These are phyloP conservation scores for Acomys russatus DNA, from an alignment of 2,797 vertebrate genomes.

Conservation along the genomic window DNA sequence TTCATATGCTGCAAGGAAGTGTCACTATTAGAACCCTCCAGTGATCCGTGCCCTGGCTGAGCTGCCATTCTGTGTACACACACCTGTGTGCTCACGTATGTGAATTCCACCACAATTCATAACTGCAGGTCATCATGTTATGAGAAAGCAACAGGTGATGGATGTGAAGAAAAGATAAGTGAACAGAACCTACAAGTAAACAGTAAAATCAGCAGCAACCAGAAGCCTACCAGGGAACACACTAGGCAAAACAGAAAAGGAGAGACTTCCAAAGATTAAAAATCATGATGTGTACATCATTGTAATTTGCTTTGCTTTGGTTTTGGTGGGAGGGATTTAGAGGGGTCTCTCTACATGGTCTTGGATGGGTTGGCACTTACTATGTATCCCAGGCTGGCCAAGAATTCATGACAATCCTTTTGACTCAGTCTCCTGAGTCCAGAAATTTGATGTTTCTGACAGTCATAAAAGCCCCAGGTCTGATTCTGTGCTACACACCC, in stretches of 20 bases:
- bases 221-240: not conserved
- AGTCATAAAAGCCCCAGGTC: not conserved
- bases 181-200: not conserved
- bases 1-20: not conserved
- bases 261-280: constrained; percentile 27
- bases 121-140: too few relatives aligned
- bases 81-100: not conserved
- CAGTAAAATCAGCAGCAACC: not conserved
- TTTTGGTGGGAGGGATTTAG: not conserved
- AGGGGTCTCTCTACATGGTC: not conserved
- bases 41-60: not conserved
- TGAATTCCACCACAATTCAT: not conserved
- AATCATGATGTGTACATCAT: not conserved
- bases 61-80: not conserved
- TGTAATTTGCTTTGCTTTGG: not conserved
- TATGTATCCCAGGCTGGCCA: not conserved
- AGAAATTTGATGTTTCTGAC: not conserved
- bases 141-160: too few relatives aligned
- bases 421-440: not conserved
- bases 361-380: not conserved
- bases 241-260: not conserved
- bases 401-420: not conserved
- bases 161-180: not conserved
- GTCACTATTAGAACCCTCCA: not conserved
- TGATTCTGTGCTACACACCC: not conserved